phyloP scores from a whole-genome alignment of 2,113 vertebrate species.

The Phaetusa simplex region DNA sequence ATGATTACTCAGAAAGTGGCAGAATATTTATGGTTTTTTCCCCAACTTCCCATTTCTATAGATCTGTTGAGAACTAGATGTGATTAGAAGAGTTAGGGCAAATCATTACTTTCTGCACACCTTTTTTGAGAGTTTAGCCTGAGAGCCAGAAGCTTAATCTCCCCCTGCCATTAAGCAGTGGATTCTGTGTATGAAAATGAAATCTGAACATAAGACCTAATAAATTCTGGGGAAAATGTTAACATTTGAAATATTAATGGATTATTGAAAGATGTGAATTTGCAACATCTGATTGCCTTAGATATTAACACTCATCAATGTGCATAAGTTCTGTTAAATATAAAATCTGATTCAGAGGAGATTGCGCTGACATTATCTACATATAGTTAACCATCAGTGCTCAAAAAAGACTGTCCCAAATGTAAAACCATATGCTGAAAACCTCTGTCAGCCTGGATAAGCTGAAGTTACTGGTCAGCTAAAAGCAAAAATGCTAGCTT shows the following conservation, averaged over 20 bases:
- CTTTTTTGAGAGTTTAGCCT: not conserved
- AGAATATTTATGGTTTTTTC: not conserved
- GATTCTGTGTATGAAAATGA: not conserved
- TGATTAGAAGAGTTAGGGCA: not conserved
- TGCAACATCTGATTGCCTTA: not conserved
- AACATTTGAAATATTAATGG: slow-evolving; percentile 19
- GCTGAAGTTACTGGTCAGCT: not conserved
- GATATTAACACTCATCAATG: not conserved
- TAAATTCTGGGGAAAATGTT: not conserved
- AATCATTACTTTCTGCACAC: not conserved
- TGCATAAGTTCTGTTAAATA: not conserved
- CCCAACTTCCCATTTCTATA: not conserved
- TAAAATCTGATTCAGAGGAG: slow-evolving; percentile 2
- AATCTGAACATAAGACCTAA: not conserved
- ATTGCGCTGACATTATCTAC: not conserved
- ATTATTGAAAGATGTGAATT: slow-evolving; percentile 23
- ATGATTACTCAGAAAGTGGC: not conserved
- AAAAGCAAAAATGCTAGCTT: not conserved
- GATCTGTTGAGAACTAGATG: not conserved
- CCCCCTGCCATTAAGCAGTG: not conserved
- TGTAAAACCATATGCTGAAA: not conserved
- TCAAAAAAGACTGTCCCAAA: not conserved
- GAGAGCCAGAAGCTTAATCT: not conserved
- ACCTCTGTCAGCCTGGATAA: not conserved
- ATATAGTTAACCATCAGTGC: not conserved